These are phyloP conservation scores for Volucella inanis DNA, from an alignment of 2,888 invertebrate species.

Conservation along the genomic window DNA sequence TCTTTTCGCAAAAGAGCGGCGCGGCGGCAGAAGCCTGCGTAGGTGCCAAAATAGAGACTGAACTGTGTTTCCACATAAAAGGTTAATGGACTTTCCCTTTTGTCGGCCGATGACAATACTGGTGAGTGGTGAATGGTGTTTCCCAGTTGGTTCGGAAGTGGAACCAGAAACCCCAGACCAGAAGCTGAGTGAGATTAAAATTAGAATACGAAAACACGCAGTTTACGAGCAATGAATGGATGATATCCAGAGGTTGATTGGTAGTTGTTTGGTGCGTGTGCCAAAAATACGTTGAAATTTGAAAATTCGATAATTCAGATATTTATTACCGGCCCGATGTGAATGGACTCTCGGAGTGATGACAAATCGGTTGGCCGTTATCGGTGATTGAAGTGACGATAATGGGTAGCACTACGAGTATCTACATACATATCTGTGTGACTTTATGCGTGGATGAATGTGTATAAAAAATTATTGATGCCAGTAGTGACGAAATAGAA, in stretches of 20 bases:
- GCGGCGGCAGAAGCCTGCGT: background rate
- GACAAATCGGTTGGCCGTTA: slow-evolving; percentile 58
- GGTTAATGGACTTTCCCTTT: slow-evolving; percentile 69
- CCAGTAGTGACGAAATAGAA: slow-evolving; percentile 12
- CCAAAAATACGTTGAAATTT: slow-evolving; percentile 37
- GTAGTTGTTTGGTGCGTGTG: slow-evolving; percentile 36
- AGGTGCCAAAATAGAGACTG: slow-evolving; percentile 47
- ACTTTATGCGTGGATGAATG: background rate
- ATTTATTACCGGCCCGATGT: slow-evolving; percentile 39
- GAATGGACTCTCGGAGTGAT: slow-evolving; percentile 56
- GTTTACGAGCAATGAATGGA: background rate
- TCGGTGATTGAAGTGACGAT: slow-evolving; percentile 56
- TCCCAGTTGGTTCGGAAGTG: background rate
- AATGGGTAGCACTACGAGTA: slow-evolving; percentile 12
- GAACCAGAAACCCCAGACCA: too few species aligned
- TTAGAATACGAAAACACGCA: slow-evolving; percentile 18
- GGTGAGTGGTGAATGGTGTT: background rate
- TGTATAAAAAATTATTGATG: slow-evolving; percentile 8
- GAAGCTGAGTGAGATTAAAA: slow-evolving; percentile 49
- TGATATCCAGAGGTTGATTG: background rate
- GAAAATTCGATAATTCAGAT: slow-evolving; percentile 16
- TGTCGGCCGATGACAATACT: background rate
- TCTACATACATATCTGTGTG: background rate
- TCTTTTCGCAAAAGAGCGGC: too few species aligned
- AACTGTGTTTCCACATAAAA: slow-evolving; percentile 39